These are phyloP conservation scores for Antheraea yamamai DNA, from an alignment of 2,888 invertebrate genomes.

Conservation along the genomic window DNA sequence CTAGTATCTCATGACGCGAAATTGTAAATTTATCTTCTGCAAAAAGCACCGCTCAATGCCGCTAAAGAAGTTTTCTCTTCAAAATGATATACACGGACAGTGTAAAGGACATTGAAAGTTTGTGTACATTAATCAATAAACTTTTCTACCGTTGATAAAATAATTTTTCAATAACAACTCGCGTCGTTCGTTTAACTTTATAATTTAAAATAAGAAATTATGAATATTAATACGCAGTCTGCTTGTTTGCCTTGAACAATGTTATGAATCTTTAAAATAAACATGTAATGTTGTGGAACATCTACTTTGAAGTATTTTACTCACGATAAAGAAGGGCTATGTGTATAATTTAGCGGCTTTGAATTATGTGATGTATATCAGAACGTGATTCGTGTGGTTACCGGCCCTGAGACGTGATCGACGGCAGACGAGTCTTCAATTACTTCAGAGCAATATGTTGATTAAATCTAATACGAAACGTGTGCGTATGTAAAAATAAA, in stretches of 20 bases:
- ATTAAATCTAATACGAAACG: constrained; percentile 8
- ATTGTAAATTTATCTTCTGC: too few relatives aligned
- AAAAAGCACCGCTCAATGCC: too few relatives aligned
- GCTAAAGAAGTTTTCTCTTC: too few relatives aligned
- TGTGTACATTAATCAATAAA: too few relatives aligned
- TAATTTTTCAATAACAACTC: not conserved
- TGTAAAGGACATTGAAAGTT: not conserved
- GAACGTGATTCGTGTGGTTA: constrained; percentile 49
- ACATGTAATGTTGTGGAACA: not conserved
- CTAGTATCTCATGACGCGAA: too few relatives aligned
- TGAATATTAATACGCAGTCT: not conserved
- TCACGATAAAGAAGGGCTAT: constrained; percentile 9
- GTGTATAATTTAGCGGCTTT: constrained; percentile 36
- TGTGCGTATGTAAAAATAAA: not conserved
- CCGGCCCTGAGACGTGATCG: constrained; percentile 57
- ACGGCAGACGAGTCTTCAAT: constrained; percentile 58
- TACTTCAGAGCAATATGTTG: constrained; percentile 29
- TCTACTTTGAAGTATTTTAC: not conserved
- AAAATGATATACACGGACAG: not conserved
- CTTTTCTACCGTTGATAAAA: not conserved
- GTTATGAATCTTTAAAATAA: constrained; percentile 2
- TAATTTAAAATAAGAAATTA: not conserved
- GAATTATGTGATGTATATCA: constrained; percentile 50
- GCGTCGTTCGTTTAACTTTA: not conserved
- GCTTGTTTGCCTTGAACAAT: constrained; percentile 3